Base-by-base conservation (phyloP, 2,797 vertebrate species). In the Galago senegalensis region DNA sequence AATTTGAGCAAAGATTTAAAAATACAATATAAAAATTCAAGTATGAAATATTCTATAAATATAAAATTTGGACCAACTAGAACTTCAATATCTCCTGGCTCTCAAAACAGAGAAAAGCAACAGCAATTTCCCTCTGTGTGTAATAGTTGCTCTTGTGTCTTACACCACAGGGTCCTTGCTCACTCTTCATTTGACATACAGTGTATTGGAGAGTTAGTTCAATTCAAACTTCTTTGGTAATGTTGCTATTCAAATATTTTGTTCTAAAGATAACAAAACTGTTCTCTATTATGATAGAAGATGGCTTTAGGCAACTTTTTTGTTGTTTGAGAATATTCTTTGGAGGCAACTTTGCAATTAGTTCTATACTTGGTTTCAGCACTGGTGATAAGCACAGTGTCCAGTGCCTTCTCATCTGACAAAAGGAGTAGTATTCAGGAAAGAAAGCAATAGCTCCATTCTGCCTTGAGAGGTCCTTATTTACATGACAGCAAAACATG, bases 21-120 rank as follows among this genome's bases (percentile, higher is more conserved):
- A 87, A 70, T 16, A 61, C 14, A 75, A 31, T 14, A 56, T 56
- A 25, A 85, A 53, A 79, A 72, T 7, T 69, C 43, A 72, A 82
- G 17, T 63, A 46, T 70, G 14, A 83, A 79, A 73, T 84, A 14
- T 25, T 17, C 4, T 81, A 92, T 72, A 91, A 93, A 49, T 34
- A 49, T 56, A 53, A 61, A 76, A 34, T 65, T 89, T 56, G 56
- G 91, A 95, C 85, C 67, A 97, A 91, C 29, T 65, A 93, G 94
- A 70, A 96, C 86, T 98, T 98, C 88, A 96, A 94, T 95, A 95
- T 94, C 95, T 70, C 88, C 56, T 95, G 96, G 88, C 25, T 98
- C 81, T 87, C 75, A 95, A 97, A 96, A 97, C 94, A 98, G 95
- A 98, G 92, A 97, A 95, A 96, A 96, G 65, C 73, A 96, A 94